A percentile compares a stretch with the other conserved stretches of the same genome.
phyloP scores from a whole-genome alignment of 2,888 invertebrate species.

The Eupithecia dodoneata region DNA sequence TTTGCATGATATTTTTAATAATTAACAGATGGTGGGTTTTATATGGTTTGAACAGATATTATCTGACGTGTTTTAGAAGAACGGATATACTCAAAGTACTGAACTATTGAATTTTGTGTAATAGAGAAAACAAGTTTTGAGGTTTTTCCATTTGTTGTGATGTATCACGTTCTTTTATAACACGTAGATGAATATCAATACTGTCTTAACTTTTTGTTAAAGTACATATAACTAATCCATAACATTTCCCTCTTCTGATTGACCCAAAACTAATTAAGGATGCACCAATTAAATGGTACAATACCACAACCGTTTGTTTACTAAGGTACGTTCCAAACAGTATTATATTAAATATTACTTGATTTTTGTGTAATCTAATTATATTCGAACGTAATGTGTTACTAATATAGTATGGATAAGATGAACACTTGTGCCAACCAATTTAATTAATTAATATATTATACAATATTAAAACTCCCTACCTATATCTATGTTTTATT shows the following conservation, averaged over 20 bases:
- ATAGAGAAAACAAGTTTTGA: not conserved
- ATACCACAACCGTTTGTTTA: slow-evolving; percentile 81
- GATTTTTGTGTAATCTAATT: slow-evolving; percentile 77
- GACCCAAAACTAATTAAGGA: slow-evolving; percentile 84
- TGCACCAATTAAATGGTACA: slow-evolving; percentile 82
- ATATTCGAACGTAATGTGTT: slow-evolving; percentile 70
- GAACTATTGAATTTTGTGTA: not conserved
- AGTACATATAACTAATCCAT: slow-evolving; percentile 80
- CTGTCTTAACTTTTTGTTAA: slow-evolving; percentile 62
- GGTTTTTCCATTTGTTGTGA: not conserved
- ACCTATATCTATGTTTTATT: slow-evolving; percentile 48
- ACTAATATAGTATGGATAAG: slow-evolving; percentile 64
- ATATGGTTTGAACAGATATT: slow-evolving; percentile 58
- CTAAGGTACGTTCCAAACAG: slow-evolving; percentile 80
- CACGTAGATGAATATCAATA: slow-evolving; percentile 58
- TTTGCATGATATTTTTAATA: slow-evolving; percentile 77
- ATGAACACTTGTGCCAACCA: slow-evolving; percentile 77
- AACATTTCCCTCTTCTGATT: slow-evolving; percentile 83
- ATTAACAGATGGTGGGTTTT: slow-evolving; percentile 74
- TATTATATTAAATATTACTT: slow-evolving; percentile 62
- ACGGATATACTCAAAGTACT: slow-evolving; percentile 45
- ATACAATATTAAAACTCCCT: slow-evolving; percentile 35
- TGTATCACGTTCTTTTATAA: slow-evolving; percentile 61
- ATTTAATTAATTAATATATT: slow-evolving; percentile 36
- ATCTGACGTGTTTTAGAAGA: slow-evolving; percentile 62